Conservation (phyloP, 2,888 invertebrate genomes). For the Heliconius charithonia region DNA sequence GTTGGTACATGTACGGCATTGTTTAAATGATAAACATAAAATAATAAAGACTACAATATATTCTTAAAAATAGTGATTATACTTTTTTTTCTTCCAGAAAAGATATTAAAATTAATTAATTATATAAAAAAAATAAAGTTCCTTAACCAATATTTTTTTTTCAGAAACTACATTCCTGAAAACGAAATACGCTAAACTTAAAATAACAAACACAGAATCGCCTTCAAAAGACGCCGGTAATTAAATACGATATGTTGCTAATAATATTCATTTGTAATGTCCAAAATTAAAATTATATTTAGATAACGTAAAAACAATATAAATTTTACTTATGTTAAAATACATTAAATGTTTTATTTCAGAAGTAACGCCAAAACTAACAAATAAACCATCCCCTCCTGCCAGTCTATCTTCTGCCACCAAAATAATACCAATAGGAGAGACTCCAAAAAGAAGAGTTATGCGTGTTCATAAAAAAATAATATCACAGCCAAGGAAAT, state of each 20-base stretch:
- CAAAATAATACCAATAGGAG: background rate
- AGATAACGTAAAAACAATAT: background rate
- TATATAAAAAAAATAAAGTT: too few species aligned
- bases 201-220: background rate
- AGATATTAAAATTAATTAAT: too few species aligned
- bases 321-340: background rate
- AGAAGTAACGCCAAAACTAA: background rate
- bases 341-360: background rate
- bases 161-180: background rate
- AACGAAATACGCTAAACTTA: conserved; percentile 4
- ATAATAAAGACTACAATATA: too few species aligned
- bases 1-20: too few species aligned
- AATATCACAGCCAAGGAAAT: background rate
- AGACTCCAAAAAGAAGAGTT: conserved; percentile 11
- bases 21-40: too few species aligned
- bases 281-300: background rate
- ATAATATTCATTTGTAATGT: background rate
- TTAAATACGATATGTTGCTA: background rate
- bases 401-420: background rate
- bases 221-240: background rate
- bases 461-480: conserved; percentile 20
- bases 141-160: background rate
- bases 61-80: too few species aligned
- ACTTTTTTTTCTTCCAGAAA: too few species aligned
- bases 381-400: background rate